Evolutionary conservation across 2,888 invertebrate species (phyloP).

Genomic region (Latrodectus hesperus): DNA sequence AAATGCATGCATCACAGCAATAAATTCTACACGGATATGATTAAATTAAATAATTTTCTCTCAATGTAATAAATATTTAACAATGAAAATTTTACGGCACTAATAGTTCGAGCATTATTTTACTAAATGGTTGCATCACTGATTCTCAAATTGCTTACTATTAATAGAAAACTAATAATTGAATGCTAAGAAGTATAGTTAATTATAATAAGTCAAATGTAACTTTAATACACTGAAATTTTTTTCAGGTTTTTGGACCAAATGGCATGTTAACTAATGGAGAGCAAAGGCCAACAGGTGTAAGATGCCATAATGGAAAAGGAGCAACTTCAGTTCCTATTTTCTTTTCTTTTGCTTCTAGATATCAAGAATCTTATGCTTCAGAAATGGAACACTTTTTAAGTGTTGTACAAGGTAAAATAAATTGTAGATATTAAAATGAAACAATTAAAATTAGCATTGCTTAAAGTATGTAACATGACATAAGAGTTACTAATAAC

Average conservation of each 20-base stretch:
- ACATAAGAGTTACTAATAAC: background rate
- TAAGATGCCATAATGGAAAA: slow-evolving; percentile 36
- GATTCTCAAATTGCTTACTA: too few relatives aligned
- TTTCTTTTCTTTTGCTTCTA: slow-evolving; percentile 80
- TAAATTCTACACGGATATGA: too few relatives aligned
- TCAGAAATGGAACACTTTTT: slow-evolving; percentile 80
- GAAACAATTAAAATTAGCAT: background rate
- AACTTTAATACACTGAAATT: background rate
- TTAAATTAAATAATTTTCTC: too few relatives aligned
- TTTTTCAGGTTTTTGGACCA: slow-evolving; percentile 78
- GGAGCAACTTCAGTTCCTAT: slow-evolving; percentile 76
- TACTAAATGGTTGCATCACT: too few relatives aligned
- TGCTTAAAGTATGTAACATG: background rate
- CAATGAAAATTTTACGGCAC: too few relatives aligned
- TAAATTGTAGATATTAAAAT: background rate
- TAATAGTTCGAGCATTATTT: too few relatives aligned
- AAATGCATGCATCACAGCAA: too few relatives aligned
- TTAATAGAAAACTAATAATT: too few relatives aligned
- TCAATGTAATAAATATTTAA: too few relatives aligned
- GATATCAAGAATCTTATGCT: slow-evolving; percentile 78
- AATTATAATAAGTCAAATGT: too few relatives aligned
- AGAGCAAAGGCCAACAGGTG: slow-evolving; percentile 59
- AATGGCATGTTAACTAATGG: slow-evolving; percentile 77
- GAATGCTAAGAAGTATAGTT: too few relatives aligned
- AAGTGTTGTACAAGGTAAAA: slow-evolving; percentile 78